These are phyloP conservation scores for Drosophila anomalata DNA, from an alignment of 2,888 invertebrate species.

Conservation along the genomic window DNA sequence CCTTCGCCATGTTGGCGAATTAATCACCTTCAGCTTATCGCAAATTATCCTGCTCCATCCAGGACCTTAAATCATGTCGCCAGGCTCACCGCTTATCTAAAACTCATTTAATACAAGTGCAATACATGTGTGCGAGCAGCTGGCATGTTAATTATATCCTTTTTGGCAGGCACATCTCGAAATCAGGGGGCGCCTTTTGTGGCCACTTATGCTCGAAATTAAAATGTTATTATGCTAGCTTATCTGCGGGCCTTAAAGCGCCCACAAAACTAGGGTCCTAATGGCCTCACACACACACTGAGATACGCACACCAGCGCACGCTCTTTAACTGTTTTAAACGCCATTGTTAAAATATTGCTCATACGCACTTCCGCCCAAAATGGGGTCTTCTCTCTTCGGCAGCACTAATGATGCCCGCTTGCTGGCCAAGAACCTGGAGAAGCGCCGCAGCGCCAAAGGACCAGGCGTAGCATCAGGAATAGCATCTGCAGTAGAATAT, in stretches of 20 bases:
- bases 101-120: constrained; percentile 41
- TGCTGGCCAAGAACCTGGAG: constrained; percentile 54
- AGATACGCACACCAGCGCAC: constrained; percentile 24
- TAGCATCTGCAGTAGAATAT: constrained; percentile 32
- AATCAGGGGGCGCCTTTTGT: constrained; percentile 56
- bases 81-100: constrained; percentile 34
- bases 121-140: constrained; percentile 8
- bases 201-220: constrained; percentile 63
- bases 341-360: constrained; percentile 82
- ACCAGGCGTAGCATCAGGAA: constrained; percentile 17
- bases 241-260: constrained; percentile 67
- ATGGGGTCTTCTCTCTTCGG: constrained; percentile 74
- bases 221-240: constrained; percentile 68
- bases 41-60: constrained; percentile 38
- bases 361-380: constrained; percentile 79
- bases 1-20: constrained; percentile 5
- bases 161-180: constrained; percentile 33
- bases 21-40: constrained; percentile 30
- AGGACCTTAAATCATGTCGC: constrained; percentile 46
- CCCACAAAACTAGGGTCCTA: constrained; percentile 67
- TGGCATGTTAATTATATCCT: constrained; percentile 69
- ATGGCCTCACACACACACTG: constrained; percentile 60
- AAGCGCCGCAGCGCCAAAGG: constrained; percentile 8
- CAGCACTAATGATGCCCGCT: constrained; percentile 71
- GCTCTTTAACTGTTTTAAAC: constrained; percentile 80